phyloP scores from a whole-genome alignment of 23 tunicate species.

The Halocynthia aurantium region DNA sequence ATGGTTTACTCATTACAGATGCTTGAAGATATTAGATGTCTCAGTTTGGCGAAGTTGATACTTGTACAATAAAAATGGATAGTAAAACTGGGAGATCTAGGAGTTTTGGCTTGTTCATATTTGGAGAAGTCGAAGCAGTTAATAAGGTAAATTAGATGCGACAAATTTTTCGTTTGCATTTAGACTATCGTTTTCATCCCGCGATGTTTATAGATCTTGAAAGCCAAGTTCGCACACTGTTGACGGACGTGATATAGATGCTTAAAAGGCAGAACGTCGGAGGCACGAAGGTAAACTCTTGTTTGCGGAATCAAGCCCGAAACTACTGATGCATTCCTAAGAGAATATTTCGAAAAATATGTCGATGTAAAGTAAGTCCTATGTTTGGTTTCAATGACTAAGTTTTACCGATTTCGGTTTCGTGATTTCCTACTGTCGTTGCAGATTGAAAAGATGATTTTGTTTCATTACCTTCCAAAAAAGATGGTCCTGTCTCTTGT shows the following conservation, averaged over 20 bases:
- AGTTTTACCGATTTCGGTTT: too few species aligned
- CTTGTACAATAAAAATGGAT: conserved; percentile 83
- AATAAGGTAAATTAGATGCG: conserved; percentile 42
- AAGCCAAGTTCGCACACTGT: conserved; percentile 30
- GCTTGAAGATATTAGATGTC: conserved; percentile 52
- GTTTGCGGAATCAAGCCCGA: conserved; percentile 93
- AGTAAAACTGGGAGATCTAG: conserved; percentile 79
- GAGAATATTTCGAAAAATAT: conserved; percentile 67
- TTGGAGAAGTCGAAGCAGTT: conserved; percentile 50
- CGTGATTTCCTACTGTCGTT: too few species aligned
- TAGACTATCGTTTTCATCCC: neutral
- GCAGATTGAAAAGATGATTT: conserved; percentile 66
- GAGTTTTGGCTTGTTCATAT: conserved; percentile 96
- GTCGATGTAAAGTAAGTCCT: conserved; percentile 36
- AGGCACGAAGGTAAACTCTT: conserved; percentile 90
- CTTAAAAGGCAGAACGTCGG: conserved; percentile 72
- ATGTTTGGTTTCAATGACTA: too few species aligned
- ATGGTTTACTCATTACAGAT: conserved; percentile 36
- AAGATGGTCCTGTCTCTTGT: conserved; percentile 61
- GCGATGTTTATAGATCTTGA: conserved; percentile 29
- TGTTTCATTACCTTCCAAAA: conserved; percentile 89
- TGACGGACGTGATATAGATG: conserved; percentile 89
- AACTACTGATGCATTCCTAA: conserved; percentile 61
- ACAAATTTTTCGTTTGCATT: neutral
- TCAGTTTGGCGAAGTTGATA: conserved; percentile 75